These are phyloP conservation scores for Tipula unca DNA, from an alignment of 2,888 invertebrate genomes.

Conservation along the genomic window DNA sequence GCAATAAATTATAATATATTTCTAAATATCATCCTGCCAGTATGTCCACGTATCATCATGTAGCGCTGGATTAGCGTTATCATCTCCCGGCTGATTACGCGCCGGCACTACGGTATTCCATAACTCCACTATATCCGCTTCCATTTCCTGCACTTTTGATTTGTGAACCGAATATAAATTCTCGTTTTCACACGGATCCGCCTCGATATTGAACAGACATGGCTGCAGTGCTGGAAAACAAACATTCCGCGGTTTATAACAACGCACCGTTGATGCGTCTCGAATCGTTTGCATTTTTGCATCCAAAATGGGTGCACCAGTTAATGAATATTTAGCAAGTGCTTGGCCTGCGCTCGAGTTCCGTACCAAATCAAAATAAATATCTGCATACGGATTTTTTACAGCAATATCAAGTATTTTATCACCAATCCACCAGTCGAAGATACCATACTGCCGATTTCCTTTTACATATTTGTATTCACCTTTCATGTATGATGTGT, in stretches of 20 bases:
- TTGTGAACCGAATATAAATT: neutral
- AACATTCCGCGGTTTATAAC: neutral
- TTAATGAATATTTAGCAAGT: slow-evolving; percentile 26
- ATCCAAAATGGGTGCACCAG: neutral
- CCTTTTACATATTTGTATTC: slow-evolving; percentile 37
- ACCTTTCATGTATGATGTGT: slow-evolving; percentile 31
- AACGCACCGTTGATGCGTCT: neutral
- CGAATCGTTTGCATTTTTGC: neutral
- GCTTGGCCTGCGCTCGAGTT: slow-evolving; percentile 27
- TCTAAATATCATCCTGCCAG: neutral
- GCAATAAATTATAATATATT: no score
- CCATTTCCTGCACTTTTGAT: neutral
- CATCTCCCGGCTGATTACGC: neutral
- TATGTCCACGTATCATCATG: neutral
- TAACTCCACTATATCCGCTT: neutral
- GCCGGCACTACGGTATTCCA: neutral
- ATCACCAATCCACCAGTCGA: slow-evolving; percentile 30
- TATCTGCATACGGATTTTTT: slow-evolving; percentile 30
- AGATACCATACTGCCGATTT: slow-evolving; percentile 31
- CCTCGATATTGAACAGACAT: slow-evolving; percentile 45
- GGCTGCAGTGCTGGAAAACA: slow-evolving; percentile 36
- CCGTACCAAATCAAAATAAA: neutral
- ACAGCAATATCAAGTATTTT: slow-evolving; percentile 29
- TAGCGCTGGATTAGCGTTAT: neutral
- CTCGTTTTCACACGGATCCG: slow-evolving; percentile 47